Percentiles rank a stretch among this genome's conserved stretches.
These are phyloP conservation scores for Hypanus sabinus DNA, from an alignment of 2,113 vertebrate species.

Conservation along the genomic window DNA sequence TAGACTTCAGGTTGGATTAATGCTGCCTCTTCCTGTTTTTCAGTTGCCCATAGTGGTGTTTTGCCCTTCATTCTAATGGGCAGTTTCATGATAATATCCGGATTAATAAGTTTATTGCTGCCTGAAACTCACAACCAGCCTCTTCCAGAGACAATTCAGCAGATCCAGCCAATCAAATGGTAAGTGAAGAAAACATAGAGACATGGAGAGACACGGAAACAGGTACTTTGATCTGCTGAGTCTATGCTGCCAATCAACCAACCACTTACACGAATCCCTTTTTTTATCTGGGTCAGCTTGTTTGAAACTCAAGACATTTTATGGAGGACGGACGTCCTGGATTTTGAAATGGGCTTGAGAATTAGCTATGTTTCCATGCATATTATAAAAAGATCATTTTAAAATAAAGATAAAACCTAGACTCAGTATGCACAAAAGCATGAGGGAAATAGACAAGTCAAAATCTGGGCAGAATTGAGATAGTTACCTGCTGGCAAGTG, in stretches of 20 bases:
- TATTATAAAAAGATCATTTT: not conserved
- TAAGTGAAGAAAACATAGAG: slow-evolving; percentile 7
- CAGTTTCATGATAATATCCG: slow-evolving; percentile 41
- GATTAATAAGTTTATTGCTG: slow-evolving; percentile 42
- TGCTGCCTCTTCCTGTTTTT: not conserved
- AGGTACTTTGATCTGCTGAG: no score
- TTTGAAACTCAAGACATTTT: not conserved
- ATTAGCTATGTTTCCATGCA: not conserved
- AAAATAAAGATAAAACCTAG: slow-evolving; percentile 3
- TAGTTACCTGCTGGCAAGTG: no score
- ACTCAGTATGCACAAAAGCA: not conserved
- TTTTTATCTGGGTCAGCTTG: no score
- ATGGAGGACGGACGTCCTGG: not conserved
- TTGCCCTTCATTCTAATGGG: slow-evolving; percentile 48
- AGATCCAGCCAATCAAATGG: slow-evolving; percentile 46
- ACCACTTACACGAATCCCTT: no score
- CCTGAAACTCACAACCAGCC: slow-evolving; percentile 48
- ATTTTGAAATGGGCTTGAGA: not conserved
- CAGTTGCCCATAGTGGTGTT: slow-evolving; percentile 42
- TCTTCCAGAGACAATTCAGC: slow-evolving; percentile 46
- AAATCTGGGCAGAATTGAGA: no score
- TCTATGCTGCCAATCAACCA: no score
- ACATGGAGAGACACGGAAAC: no score
- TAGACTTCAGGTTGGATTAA: not conserved
- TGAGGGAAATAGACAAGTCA: no score